These are phyloP conservation scores for Falcaria lacertinaria DNA, from an alignment of 2,888 invertebrate genomes.

Conservation along the genomic window DNA sequence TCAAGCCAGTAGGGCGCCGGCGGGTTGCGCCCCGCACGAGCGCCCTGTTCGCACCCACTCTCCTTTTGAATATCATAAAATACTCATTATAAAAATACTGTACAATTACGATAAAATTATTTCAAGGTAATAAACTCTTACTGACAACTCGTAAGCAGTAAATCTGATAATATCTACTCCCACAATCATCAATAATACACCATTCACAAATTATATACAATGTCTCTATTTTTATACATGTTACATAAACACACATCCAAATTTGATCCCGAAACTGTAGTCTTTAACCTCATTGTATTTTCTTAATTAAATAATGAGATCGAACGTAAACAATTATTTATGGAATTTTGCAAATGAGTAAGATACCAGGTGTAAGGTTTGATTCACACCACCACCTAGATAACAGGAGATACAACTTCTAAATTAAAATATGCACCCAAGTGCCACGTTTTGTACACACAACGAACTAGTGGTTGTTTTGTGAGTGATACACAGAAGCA, in stretches of 20 bases:
- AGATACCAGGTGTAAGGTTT: constrained; percentile 30
- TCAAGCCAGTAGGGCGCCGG: constrained; percentile 45
- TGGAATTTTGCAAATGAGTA: constrained; percentile 61
- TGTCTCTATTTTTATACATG: constrained; percentile 69
- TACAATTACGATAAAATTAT: constrained; percentile 72
- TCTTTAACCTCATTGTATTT: constrained; percentile 77
- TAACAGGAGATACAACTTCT: not conserved
- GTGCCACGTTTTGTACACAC: no score
- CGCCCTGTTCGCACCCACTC: constrained; percentile 29
- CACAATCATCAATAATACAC: constrained; percentile 62
- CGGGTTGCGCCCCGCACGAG: constrained; percentile 5
- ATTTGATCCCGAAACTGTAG: constrained; percentile 79
- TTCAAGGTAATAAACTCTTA: constrained; percentile 71
- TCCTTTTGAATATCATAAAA: constrained; percentile 58
- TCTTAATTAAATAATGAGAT: constrained; percentile 80
- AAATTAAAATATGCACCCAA: no score
- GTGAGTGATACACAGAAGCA: not conserved
- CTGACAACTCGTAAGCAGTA: constrained; percentile 58
- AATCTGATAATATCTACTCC: constrained; percentile 57
- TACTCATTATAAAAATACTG: constrained; percentile 78
- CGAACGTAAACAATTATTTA: constrained; percentile 68
- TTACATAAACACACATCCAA: constrained; percentile 76
- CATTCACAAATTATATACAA: constrained; percentile 76
- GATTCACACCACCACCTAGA: not conserved
- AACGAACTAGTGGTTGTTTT: no score